Conservation (phyloP, 2,888 invertebrate genomes). For the Caenorhabditis auriculariae region DNA sequence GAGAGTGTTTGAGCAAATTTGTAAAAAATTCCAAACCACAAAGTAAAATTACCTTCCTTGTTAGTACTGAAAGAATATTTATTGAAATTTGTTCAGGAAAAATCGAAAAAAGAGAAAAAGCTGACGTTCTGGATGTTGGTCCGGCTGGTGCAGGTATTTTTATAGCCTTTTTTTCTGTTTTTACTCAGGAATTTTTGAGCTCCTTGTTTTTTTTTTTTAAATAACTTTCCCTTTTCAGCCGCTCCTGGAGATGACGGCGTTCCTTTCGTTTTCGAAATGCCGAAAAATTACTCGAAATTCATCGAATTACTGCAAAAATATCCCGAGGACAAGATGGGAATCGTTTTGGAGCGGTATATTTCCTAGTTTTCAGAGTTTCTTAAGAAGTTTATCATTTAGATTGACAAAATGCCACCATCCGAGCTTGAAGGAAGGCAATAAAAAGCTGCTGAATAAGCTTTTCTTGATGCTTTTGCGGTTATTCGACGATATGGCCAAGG, state of each 20-base stretch:
- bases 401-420: slow-evolving; percentile 87
- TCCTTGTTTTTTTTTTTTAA: no score
- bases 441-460: slow-evolving; percentile 74
- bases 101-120: neutral
- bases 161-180: no score
- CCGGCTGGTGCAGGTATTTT: no score
- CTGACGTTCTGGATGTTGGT: no score
- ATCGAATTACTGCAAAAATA: slow-evolving; percentile 25
- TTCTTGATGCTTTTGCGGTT: slow-evolving; percentile 70
- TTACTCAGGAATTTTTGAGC: no score
- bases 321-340: slow-evolving; percentile 15
- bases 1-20: no score
- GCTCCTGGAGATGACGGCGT: slow-evolving; percentile 9
- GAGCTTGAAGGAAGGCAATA: slow-evolving; percentile 77
- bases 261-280: slow-evolving; percentile 45
- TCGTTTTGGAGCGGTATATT: slow-evolving; percentile 72
- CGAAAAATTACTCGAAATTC: slow-evolving; percentile 36
- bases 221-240: no score
- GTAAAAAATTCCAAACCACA: no score
- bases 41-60: no score
- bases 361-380: neutral
- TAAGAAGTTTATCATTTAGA: slow-evolving; percentile 67
- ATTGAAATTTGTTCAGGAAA: no score
- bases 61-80: no score
- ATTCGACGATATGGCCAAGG: slow-evolving; percentile 35